Evolutionary conservation across 2,888 invertebrate species (phyloP).

Genomic region (Thecocarcelia acutangulata): DNA sequence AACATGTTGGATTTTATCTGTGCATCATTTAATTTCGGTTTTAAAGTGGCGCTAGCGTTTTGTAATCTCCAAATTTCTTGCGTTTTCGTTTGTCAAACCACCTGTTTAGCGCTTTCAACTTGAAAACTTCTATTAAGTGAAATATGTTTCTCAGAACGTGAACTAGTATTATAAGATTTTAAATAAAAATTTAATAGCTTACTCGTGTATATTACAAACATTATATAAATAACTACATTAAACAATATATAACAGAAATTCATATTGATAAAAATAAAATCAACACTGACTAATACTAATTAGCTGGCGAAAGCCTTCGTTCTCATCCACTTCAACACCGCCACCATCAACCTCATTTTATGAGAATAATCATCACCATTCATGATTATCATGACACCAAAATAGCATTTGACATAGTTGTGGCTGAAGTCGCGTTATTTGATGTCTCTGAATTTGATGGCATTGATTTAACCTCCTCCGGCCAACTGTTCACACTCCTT

Average conservation of each 20-base stretch:
- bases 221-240: too few relatives aligned
- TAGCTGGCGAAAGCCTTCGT: background rate
- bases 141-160: too few relatives aligned
- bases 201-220: too few relatives aligned
- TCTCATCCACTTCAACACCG: background rate
- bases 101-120: too few relatives aligned
- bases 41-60: too few relatives aligned
- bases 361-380: constrained; percentile 1
- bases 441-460: constrained; percentile 28
- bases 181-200: too few relatives aligned
- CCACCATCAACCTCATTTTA: background rate
- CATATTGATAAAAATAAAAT: constrained; percentile 21
- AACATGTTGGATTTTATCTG: too few relatives aligned
- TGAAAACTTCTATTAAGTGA: too few relatives aligned
- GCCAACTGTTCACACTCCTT: constrained; percentile 29
- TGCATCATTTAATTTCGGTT: too few relatives aligned
- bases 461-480: constrained; percentile 20
- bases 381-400: constrained; percentile 31
- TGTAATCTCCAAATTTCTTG: too few relatives aligned
- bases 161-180: too few relatives aligned
- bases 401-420: constrained; percentile 29
- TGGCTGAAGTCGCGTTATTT: constrained; percentile 29
- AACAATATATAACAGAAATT: background rate
- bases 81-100: too few relatives aligned
- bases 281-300: constrained; percentile 29